Conservation (phyloP, 2,113 vertebrate genomes). For the Hypanus sabinus region DNA sequence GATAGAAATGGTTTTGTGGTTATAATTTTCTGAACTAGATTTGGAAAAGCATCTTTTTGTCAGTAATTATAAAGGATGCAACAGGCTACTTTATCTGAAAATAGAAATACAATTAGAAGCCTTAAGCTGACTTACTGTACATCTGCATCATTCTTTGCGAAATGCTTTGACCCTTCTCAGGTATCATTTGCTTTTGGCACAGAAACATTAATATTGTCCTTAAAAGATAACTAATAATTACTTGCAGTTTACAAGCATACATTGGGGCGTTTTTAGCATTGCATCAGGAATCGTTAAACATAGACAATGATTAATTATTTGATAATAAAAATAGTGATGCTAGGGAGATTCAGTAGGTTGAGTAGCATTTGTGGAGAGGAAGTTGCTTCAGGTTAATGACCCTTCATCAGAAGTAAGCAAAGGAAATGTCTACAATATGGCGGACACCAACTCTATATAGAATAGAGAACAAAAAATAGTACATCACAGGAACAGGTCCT, state of each 20-base stretch:
- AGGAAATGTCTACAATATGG: too few species aligned
- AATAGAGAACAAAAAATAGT: too few species aligned
- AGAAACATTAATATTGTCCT: neutral
- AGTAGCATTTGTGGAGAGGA: too few species aligned
- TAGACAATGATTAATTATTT: neutral
- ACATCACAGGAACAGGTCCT: too few species aligned
- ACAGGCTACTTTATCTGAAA: neutral
- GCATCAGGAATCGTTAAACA: neutral
- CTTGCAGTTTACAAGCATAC: neutral
- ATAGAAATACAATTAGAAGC: neutral
- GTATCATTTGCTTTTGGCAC: neutral
- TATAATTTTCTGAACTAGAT: neutral
- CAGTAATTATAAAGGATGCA: neutral
- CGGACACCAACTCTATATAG: too few species aligned
- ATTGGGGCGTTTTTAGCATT: neutral
- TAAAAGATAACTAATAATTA: constrained; percentile 24
- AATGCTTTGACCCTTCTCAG: neutral
- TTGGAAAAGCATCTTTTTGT: neutral
- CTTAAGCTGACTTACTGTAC: neutral
- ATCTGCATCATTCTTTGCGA: neutral
- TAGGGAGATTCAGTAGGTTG: too few species aligned
- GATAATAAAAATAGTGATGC: too few species aligned
- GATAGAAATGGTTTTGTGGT: neutral
- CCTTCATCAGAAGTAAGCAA: too few species aligned
- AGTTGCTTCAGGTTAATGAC: too few species aligned